Percentiles rank a stretch among this genome's conserved stretches.
Conservation (phyloP, 2,113 vertebrate genomes). For the Spheniscus mendiculus region DNA sequence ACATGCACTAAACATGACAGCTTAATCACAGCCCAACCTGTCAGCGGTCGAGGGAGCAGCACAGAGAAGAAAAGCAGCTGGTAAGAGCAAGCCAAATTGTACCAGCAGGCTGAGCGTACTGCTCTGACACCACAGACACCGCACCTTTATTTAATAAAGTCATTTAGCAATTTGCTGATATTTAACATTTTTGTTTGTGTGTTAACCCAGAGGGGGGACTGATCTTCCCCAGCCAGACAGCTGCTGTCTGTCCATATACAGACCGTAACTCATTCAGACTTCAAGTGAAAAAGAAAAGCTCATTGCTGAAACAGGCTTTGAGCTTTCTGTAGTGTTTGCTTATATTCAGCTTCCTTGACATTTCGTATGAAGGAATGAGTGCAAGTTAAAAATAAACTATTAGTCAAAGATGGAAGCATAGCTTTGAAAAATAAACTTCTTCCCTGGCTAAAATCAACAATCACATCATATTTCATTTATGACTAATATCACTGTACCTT, state of each 20-base stretch:
- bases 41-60: not conserved
- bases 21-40: not conserved
- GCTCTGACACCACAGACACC: not conserved
- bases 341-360: not conserved
- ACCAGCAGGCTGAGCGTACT: not conserved
- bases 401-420: not conserved
- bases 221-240: not conserved
- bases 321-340: conserved; percentile 42
- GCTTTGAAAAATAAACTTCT: conserved; percentile 29
- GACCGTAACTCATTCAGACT: not conserved
- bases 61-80: conserved; percentile 28
- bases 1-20: not conserved
- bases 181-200: not conserved
- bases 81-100: not conserved
- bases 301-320: conserved; percentile 5
- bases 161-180: not conserved
- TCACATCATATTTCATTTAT: not conserved
- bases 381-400: conserved; percentile 33
- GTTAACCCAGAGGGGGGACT: not conserved
- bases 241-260: not conserved
- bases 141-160: not conserved
- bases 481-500: not conserved
- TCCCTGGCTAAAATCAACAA: not conserved
- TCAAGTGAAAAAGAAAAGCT: conserved; percentile 23
- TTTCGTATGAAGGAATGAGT: not conserved